Conservation (phyloP, 2,797 vertebrate genomes). For the Amazonetta brasiliensis region DNA sequence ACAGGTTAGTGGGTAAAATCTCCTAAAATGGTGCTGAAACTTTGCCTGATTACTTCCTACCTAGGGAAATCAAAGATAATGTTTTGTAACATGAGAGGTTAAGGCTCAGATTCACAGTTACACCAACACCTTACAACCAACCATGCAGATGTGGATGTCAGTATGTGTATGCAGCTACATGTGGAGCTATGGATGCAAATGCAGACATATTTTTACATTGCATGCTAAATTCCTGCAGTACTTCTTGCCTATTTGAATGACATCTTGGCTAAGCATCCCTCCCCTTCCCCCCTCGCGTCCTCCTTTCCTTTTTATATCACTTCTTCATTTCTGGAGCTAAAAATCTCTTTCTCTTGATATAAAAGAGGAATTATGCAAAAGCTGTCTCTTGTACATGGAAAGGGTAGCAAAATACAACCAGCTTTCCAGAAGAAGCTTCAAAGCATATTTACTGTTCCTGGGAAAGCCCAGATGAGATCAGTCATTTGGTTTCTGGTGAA, state of each 20-base stretch:
- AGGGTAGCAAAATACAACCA: background rate
- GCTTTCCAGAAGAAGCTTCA: background rate
- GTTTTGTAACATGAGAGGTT: background rate
- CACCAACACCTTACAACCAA: background rate
- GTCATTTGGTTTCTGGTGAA: conserved; percentile 8
- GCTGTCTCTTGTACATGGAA: background rate
- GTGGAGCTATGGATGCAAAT: background rate
- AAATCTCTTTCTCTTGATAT: background rate
- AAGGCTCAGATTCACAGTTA: background rate
- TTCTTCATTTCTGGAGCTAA: background rate
- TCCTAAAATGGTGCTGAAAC: background rate
- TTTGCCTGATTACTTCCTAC: background rate
- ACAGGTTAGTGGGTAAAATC: background rate
- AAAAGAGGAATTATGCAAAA: background rate
- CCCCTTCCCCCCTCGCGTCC: too few relatives aligned
- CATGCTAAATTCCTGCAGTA: background rate
- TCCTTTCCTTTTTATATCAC: background rate
- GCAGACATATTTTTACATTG: background rate
- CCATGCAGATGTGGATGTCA: background rate
- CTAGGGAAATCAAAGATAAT: background rate
- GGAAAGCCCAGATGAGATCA: conserved; percentile 38
- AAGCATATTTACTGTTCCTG: background rate
- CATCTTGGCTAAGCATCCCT: background rate
- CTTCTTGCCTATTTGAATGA: background rate
- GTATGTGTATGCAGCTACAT: background rate